Percentiles rank a stretch among this genome's conserved stretches.
Evolutionary conservation across 2,797 vertebrate genomes (phyloP).

Genomic region (Mormyrops boulengeri): DNA sequence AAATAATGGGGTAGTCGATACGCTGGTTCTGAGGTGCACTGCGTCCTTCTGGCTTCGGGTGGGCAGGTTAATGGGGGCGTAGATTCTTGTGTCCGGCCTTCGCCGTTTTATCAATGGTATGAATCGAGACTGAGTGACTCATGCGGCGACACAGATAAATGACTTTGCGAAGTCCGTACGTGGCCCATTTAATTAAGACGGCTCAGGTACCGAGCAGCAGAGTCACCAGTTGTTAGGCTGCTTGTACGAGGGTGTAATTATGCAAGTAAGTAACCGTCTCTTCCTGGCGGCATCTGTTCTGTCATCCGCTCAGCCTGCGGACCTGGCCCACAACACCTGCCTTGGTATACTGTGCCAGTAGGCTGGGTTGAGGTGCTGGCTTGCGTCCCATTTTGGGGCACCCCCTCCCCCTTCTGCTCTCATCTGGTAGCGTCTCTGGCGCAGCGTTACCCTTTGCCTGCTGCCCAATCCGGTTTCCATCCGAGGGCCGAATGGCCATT

Average conservation of each 20-base stretch:
- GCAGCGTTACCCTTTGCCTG: background rate
- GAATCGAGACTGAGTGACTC: background rate
- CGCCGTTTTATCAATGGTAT: background rate
- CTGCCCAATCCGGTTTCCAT: background rate
- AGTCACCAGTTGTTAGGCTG: background rate
- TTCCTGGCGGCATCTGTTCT: background rate
- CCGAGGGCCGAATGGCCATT: background rate
- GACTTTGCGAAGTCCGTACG: background rate
- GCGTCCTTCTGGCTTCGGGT: background rate
- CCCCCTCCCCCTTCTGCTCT: background rate
- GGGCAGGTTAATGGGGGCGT: background rate
- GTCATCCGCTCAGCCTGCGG: background rate
- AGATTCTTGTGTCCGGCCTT: background rate
- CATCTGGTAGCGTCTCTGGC: background rate
- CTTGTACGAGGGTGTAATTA: background rate
- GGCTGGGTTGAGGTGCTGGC: background rate
- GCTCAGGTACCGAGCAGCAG: background rate
- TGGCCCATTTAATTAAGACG: background rate
- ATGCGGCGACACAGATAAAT: background rate
- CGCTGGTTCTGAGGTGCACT: background rate
- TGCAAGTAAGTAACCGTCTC: background rate
- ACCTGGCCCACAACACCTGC: background rate
- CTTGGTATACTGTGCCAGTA: background rate
- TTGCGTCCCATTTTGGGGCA: background rate
- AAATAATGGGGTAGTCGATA: background rate